Evolutionary conservation across 1,140 invertebrate genomes (phyloP).

Genomic region (Harlomillsia oculata): DNA sequence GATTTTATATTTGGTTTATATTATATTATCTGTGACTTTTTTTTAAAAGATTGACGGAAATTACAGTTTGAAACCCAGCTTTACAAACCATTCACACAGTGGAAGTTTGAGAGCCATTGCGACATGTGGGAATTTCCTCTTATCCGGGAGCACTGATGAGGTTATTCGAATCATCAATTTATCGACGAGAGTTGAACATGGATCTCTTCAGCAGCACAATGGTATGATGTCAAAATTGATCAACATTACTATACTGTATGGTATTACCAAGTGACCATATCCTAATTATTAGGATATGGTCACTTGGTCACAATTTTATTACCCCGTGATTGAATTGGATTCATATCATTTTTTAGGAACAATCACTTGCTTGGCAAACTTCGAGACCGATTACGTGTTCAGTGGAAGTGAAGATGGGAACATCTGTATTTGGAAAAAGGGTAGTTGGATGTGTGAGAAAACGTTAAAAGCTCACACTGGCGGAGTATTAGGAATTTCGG

Average conservation of each 20-base stretch:
- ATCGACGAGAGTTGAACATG: constrained; percentile 60
- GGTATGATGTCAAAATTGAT: constrained; percentile 44
- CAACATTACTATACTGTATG: not conserved
- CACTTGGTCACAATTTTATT: not conserved
- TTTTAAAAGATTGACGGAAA: too few relatives aligned
- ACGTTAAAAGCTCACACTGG: constrained; percentile 44
- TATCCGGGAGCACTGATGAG: constrained; percentile 83
- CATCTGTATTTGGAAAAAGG: constrained; percentile 66
- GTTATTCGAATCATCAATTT: constrained; percentile 77
- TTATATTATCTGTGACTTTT: too few relatives aligned
- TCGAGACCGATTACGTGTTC: constrained; percentile 65
- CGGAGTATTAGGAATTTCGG: constrained; percentile 56
- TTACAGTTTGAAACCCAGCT: constrained; percentile 57
- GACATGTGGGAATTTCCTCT: constrained; percentile 60
- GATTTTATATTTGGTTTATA: too few relatives aligned
- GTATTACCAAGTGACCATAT: not conserved
- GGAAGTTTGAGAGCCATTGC: constrained; percentile 65
- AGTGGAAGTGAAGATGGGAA: constrained; percentile 73
- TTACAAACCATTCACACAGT: constrained; percentile 75
- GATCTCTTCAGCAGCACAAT: constrained; percentile 67
- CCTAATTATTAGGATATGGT: not conserved
- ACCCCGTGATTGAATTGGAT: not conserved
- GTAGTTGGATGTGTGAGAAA: constrained; percentile 74
- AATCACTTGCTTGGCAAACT: constrained; percentile 64
- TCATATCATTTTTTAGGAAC: constrained; percentile 46